Conservation (phyloP, 1,140 invertebrate species). For the Parapsyche elsis region DNA sequence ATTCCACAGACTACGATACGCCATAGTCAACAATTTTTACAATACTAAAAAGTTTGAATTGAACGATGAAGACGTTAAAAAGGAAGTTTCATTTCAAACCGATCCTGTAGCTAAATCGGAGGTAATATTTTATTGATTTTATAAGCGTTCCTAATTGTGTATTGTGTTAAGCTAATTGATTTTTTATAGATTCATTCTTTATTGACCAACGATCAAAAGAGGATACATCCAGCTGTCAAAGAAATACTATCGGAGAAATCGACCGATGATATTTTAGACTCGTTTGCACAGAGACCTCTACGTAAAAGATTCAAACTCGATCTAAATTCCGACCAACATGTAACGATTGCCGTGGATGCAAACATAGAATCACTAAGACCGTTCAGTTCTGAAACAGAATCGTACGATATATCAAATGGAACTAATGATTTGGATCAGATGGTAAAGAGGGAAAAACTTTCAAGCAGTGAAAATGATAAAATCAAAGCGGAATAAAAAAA, state of each 20-base stretch:
- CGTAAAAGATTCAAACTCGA: conserved; percentile 63
- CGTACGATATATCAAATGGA: too few relatives aligned
- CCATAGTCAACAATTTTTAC: conserved; percentile 76
- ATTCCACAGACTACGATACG: conserved; percentile 78
- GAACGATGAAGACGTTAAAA: conserved; percentile 63
- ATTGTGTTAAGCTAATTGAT: conserved; percentile 11
- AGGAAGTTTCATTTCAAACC: conserved; percentile 60
- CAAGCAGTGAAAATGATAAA: conserved; percentile 52
- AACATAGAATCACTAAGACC: conserved; percentile 36
- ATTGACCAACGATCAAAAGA: conserved; percentile 67
- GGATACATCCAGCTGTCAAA: conserved; percentile 79
- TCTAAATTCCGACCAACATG: conserved; percentile 29
- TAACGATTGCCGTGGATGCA: conserved; percentile 42
- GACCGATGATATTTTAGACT: conserved; percentile 60
- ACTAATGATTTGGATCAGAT: conserved; percentile 54
- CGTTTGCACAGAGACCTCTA: conserved; percentile 61
- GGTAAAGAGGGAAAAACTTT: neutral
- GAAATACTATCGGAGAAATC: conserved; percentile 73
- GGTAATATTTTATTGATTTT: conserved; percentile 53
- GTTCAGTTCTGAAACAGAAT: neutral
- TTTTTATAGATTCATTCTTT: conserved; percentile 59
- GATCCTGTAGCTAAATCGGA: conserved; percentile 60
- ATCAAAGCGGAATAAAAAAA: conserved; percentile 58
- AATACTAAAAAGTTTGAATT: conserved; percentile 71
- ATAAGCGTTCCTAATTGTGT: conserved; percentile 61